Evolutionary conservation across 2,797 vertebrate genomes (phyloP), one percentile per base, ranked within the genome.

Genomic region (Clarias fuscus): DNA sequence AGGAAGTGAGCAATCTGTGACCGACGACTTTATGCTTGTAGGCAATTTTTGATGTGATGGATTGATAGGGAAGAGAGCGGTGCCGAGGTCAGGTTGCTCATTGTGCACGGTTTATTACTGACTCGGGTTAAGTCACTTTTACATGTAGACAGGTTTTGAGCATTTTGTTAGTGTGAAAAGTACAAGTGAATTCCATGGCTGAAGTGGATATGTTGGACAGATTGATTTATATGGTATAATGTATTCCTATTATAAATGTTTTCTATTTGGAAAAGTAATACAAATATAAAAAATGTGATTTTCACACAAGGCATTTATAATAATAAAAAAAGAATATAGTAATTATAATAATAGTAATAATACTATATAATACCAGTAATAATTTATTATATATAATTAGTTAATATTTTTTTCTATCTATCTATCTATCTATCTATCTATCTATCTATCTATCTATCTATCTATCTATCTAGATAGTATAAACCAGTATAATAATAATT

Each of bases 1-100:
- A 94, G 94, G 94, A 96, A 94, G 92, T 94, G 86, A 91, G 92
- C 94, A 94, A 94, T 94, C 93, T 94, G 94, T 94, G 93, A 90
- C 89, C 79, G 82, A 85, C 85, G 84, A 71, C 40, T 78, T 15
- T 64, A 58, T 73, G 79, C 84, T 84, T 75, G 73, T 78, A 61
- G 58, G 68, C 84, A 56, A 73, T 85, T 64, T 87, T 82, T 68
- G 53, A 79, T 85, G 73, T 78, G 84, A 87, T 40, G 84, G 88
- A 89, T 85, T 84, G 88, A 58, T 15, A n/a, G 79, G 88, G 85
- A 81, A 18, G 79, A 79, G 53, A 71, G 73, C 82, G 37, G 56
- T n/a, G n/a, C 68, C 65, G n/a, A 62, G 77, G 43, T 70, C 77
- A 82, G 59, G 43, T 56, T 56, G 48, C n/a, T 77, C 79, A 68